phyloP scores from a whole-genome alignment of 2,113 vertebrate genomes.

The Oceanites oceanicus region DNA sequence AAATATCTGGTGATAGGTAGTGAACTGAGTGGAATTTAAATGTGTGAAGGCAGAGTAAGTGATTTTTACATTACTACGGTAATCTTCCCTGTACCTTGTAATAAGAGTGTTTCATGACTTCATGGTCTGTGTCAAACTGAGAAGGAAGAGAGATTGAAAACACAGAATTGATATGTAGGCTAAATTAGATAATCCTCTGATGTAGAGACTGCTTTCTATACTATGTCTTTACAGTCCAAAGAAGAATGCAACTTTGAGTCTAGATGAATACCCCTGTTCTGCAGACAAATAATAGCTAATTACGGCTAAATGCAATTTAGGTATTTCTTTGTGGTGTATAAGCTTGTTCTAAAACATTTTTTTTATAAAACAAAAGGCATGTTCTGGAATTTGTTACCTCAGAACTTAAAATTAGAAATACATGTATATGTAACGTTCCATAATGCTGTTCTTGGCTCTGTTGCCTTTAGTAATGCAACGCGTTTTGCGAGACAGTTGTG shows the following conservation, averaged over 20 bases:
- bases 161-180: not conserved
- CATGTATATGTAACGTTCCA: not conserved
- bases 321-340: not conserved
- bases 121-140: not conserved
- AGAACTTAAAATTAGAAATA: not conserved
- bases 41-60: not conserved
- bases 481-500: not conserved
- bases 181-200: not conserved
- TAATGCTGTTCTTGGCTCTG: not conserved
- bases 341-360: not conserved
- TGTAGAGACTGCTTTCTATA: not conserved
- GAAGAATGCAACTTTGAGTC: not conserved
- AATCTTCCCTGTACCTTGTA: not conserved
- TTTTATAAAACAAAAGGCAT: not conserved
- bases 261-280: not conserved
- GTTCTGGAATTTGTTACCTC: not conserved
- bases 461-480: not conserved
- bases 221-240: not conserved
- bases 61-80: rapidly evolving
- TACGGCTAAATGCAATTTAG: not conserved
- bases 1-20: not conserved
- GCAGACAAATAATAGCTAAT: not conserved
- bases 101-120: rapidly evolving
- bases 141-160: not conserved
- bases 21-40: not conserved